phyloP scores from a whole-genome alignment of 2,888 invertebrate genomes.

The Anoncus sp. region DNA sequence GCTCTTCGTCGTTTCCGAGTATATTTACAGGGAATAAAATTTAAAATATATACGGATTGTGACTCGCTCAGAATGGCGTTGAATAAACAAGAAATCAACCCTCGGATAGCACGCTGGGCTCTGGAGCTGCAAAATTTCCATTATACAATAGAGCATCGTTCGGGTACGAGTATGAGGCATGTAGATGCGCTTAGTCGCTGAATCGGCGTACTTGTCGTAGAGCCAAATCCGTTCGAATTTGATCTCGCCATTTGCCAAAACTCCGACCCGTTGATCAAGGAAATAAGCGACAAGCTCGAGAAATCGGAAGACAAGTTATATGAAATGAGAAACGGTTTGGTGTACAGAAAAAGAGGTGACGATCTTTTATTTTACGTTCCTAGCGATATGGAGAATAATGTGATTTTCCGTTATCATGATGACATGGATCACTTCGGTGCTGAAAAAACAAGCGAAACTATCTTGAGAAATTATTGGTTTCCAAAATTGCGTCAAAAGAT shows the following conservation, averaged over 20 bases:
- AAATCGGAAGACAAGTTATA: conserved; percentile 40
- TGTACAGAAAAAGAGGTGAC: conserved; percentile 57
- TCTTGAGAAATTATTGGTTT: conserved; percentile 58
- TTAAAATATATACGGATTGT: conserved; percentile 73
- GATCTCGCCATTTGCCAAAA: conserved; percentile 53
- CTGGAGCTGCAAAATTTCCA: conserved; percentile 68
- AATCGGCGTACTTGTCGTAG: conserved; percentile 17
- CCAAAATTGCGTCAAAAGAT: conserved; percentile 48
- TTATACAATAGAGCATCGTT: conserved; percentile 58
- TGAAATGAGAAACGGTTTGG: conserved; percentile 64
- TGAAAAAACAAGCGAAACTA: conserved; percentile 55
- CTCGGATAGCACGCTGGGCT: conserved; percentile 73
- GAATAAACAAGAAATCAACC: conserved; percentile 72
- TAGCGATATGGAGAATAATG: conserved; percentile 43
- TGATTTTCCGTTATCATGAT: conserved; percentile 50
- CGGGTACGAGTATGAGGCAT: conserved; percentile 65
- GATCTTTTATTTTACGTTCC: conserved; percentile 64
- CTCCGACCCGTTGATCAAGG: conserved; percentile 38
- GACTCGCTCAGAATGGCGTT: conserved; percentile 69
- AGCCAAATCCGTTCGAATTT: conserved; percentile 58
- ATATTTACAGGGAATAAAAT: conserved; percentile 68
- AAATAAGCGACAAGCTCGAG: conserved; percentile 25
- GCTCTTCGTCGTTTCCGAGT: conserved; percentile 67
- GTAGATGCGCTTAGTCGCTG: conserved; percentile 71
- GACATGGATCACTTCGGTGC: conserved; percentile 49